Conservation (phyloP, 2,888 invertebrate species). For the Philhelius pedissequus region DNA sequence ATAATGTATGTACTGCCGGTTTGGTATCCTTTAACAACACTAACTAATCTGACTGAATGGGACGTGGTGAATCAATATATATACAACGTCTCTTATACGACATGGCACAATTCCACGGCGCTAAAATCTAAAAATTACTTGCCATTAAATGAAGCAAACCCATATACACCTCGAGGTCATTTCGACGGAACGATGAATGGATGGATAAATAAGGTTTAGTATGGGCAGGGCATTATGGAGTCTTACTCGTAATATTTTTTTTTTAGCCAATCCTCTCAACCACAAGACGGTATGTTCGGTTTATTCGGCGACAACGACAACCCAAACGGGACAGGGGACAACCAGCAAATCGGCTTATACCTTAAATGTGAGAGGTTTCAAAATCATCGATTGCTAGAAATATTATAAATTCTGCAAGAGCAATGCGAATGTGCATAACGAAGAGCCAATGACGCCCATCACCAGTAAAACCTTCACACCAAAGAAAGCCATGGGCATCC, state of each 20-base stretch:
- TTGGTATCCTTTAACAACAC: slow-evolving; percentile 24
- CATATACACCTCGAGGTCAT: slow-evolving; percentile 68
- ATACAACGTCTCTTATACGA: slow-evolving; percentile 9
- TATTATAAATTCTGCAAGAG: slow-evolving; percentile 63
- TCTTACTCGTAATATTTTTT: not conserved
- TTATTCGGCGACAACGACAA: not conserved
- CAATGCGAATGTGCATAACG: slow-evolving; percentile 65
- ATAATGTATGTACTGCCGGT: not conserved
- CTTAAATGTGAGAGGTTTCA: slow-evolving; percentile 52
- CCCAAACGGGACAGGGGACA: not conserved
- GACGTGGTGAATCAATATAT: slow-evolving; percentile 46
- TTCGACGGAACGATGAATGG: slow-evolving; percentile 65
- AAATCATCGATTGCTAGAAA: slow-evolving; percentile 69
- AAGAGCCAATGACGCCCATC: slow-evolving; percentile 65
- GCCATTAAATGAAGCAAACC: slow-evolving; percentile 66
- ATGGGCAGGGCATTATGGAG: slow-evolving; percentile 55
- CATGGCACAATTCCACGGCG: slow-evolving; percentile 61
- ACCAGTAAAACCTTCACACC: slow-evolving; percentile 61
- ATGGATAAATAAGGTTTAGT: slow-evolving; percentile 66
- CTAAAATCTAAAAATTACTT: slow-evolving; percentile 63
- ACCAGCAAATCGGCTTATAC: slow-evolving; percentile 37
- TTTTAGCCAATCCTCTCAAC: slow-evolving; percentile 40
- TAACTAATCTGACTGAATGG: slow-evolving; percentile 61
- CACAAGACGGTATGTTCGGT: not conserved
- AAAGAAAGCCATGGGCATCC: slow-evolving; percentile 64